Evolutionary conservation across 2,797 vertebrate species (phyloP).

Genomic region (Tokudaia tokunoshimensis): DNA sequence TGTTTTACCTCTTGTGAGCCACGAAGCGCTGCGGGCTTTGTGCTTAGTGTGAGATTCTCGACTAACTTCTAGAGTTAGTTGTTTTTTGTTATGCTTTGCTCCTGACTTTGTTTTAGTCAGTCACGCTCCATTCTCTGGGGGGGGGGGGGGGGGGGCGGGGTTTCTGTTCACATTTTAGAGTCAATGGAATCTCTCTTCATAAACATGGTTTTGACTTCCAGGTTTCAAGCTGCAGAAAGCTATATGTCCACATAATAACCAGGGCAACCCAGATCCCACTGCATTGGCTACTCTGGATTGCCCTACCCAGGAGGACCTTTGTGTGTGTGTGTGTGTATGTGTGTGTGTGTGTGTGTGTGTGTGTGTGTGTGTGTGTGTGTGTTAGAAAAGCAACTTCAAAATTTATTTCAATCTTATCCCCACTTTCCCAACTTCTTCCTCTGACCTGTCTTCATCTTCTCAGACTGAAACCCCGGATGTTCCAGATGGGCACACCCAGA

Average conservation of each 20-base stretch:
- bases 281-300: not conserved
- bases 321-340: too few species aligned
- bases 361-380: not conserved
- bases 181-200: not conserved
- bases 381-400: not conserved
- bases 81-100: slow-evolving; percentile 31
- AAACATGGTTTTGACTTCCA: not conserved
- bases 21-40: not conserved
- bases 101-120: not conserved
- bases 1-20: not conserved
- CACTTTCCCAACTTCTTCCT: not conserved
- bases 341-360: not conserved
- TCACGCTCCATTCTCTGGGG: not conserved
- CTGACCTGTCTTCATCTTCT: not conserved
- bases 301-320: not conserved
- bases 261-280: not conserved
- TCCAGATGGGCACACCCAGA: not conserved
- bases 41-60: slow-evolving; percentile 20
- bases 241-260: not conserved
- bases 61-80: not conserved
- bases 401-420: not conserved
- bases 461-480: not conserved
- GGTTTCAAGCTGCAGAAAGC: not conserved
- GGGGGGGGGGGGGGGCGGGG: too few species aligned
- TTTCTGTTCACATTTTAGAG: slow-evolving; percentile 23